Conservation (phyloP, 2,113 vertebrate genomes). For the Numenius arquata region DNA sequence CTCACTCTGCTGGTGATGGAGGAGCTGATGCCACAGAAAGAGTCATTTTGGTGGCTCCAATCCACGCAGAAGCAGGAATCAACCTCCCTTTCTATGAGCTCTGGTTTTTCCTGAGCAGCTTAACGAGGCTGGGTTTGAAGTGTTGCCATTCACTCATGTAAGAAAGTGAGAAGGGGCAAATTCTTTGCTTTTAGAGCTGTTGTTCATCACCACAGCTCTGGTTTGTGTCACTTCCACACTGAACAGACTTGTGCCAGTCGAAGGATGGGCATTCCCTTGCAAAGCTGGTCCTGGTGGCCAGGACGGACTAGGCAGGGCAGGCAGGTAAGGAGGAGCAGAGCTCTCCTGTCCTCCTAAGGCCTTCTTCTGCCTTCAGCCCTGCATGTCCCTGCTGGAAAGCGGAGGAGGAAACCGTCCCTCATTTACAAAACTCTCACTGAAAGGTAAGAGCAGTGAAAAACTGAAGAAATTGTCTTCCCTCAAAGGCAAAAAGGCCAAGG, state of each 20-base stretch:
- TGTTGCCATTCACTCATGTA: not conserved
- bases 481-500: not conserved
- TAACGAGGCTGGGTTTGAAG: not conserved
- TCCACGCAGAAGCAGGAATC: not conserved
- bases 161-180: not conserved
- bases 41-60: not conserved
- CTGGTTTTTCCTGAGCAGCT: not conserved
- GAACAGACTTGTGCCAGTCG: not conserved
- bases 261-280: not conserved
- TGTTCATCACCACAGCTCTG: not conserved
- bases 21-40: not conserved
- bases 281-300: not conserved
- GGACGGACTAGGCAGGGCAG: not conserved
- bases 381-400: not conserved
- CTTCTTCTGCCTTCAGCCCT: not conserved
- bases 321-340: not conserved
- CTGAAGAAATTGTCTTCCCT: not conserved
- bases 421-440: not conserved
- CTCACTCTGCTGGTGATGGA: not conserved
- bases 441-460: not conserved
- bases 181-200: not conserved
- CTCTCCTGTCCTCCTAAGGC: not conserved
- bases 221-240: not conserved
- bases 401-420: not conserved
- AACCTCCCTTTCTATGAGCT: not conserved